A percentile compares a stretch with the other conserved stretches of the same genome.
These are phyloP conservation scores for Brachionus rubens DNA, from an alignment of 1,140 invertebrate species.

Conservation along the genomic window DNA sequence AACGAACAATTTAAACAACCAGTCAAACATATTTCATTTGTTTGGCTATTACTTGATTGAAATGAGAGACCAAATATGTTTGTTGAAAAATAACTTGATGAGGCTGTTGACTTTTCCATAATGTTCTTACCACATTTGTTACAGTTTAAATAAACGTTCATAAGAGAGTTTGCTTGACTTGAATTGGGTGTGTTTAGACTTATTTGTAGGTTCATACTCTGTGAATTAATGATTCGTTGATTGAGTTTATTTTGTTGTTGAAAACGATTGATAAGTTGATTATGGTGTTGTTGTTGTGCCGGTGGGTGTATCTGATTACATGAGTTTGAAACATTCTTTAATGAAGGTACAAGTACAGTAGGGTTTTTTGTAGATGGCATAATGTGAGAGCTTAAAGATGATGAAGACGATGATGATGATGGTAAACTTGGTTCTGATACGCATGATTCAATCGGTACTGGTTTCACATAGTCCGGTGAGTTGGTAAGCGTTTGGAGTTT, in stretches of 20 bases:
- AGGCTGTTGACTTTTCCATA: neutral
- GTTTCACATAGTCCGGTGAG: neutral
- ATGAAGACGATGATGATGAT: slow-evolving; percentile 2
- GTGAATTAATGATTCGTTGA: neutral
- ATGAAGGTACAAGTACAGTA: neutral
- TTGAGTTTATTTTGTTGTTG: too few relatives aligned
- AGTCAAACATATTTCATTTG: neutral
- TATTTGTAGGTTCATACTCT: neutral
- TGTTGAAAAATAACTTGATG: neutral
- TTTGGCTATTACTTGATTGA: neutral
- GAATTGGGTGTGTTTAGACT: neutral
- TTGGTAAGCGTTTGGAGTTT: neutral
- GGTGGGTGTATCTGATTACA: slow-evolving; percentile 3
- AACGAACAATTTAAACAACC: slow-evolving; percentile 9
- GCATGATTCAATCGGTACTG: neutral
- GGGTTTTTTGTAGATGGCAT: neutral
- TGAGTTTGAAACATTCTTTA: neutral
- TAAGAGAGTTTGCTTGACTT: neutral
- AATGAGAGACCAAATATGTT: neutral
- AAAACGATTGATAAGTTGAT: too few relatives aligned
- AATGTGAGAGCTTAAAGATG: neutral
- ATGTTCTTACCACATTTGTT: slow-evolving; percentile 27
- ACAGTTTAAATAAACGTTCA: neutral
- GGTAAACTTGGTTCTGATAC: slow-evolving; percentile 18
- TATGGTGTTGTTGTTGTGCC: neutral